These are phyloP conservation scores for Poeciliopsis gracilis DNA, from an alignment of 2,797 vertebrate species.

Conservation along the genomic window DNA sequence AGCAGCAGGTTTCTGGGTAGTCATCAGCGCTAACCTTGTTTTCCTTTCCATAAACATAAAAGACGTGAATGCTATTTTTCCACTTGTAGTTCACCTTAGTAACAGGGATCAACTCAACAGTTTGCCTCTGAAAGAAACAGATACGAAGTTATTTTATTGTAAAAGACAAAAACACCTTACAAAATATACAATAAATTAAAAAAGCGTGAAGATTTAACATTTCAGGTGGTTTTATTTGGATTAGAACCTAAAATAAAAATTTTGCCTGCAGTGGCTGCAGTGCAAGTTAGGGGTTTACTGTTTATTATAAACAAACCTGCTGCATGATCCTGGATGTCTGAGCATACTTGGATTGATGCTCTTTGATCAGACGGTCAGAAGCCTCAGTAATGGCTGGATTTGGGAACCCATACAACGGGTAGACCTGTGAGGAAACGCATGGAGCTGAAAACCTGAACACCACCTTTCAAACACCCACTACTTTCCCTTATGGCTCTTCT, in stretches of 20 bases:
- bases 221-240: neutral
- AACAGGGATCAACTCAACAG: slow-evolving; percentile 82
- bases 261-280: neutral
- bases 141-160: neutral
- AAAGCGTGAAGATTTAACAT: neutral
- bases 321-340: slow-evolving; percentile 74
- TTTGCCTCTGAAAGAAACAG: slow-evolving; percentile 76
- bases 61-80: slow-evolving; percentile 72
- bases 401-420: slow-evolving; percentile 75
- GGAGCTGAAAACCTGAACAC: neutral
- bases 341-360: slow-evolving; percentile 70
- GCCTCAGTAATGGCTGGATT: slow-evolving; percentile 62
- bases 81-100: slow-evolving; percentile 82
- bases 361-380: slow-evolving; percentile 69
- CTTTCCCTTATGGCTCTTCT: neutral
- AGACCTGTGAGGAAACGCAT: slow-evolving; percentile 61
- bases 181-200: neutral
- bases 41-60: slow-evolving; percentile 81
- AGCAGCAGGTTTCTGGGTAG: slow-evolving; percentile 84
- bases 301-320: slow-evolving; percentile 67
- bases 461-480: neutral
- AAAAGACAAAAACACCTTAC: neutral
- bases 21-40: slow-evolving; percentile 67
- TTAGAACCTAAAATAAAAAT: neutral
- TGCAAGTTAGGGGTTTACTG: neutral